Conservation (phyloP, 2,888 invertebrate species). For the Drosophila neotestacea region DNA sequence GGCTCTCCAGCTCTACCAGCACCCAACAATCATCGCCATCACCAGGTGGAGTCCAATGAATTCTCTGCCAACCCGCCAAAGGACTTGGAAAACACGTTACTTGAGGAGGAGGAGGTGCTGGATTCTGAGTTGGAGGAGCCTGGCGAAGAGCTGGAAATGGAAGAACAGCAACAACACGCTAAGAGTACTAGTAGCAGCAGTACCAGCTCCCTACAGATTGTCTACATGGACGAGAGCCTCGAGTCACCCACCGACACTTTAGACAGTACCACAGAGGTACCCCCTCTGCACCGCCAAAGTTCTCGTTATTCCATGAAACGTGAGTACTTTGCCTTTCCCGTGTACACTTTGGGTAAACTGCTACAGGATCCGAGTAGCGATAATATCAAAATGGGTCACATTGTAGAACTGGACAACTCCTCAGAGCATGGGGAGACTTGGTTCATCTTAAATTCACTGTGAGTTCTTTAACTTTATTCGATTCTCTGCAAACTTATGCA, state of each 20-base stretch:
- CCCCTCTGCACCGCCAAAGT: constrained; percentile 46
- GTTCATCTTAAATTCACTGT: constrained; percentile 82
- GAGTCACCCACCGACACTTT: constrained; percentile 58
- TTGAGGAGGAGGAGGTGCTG: background rate
- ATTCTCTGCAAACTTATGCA: background rate
- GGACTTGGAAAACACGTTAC: background rate
- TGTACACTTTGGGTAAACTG: constrained; percentile 76
- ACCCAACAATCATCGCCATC: constrained; percentile 69
- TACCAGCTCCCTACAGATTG: constrained; percentile 62
- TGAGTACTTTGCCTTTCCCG: constrained; percentile 77
- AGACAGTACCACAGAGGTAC: constrained; percentile 20
- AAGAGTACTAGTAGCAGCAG: constrained; percentile 9
- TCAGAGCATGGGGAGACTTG: constrained; percentile 59
- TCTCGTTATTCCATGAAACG: constrained; percentile 69
- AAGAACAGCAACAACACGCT: background rate
- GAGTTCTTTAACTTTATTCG: background rate
- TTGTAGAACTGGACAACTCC: constrained; percentile 1
- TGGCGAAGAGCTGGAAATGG: background rate
- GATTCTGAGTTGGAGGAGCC: constrained; percentile 12
- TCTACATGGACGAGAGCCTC: constrained; percentile 75
- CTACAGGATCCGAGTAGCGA: constrained; percentile 42
- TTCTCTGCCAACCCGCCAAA: background rate
- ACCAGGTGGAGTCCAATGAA: background rate
- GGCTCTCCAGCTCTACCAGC: constrained; percentile 19
- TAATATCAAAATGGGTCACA: background rate